Conservation (phyloP, 1,140 invertebrate species). For the Leptestheria dahalacensis region DNA sequence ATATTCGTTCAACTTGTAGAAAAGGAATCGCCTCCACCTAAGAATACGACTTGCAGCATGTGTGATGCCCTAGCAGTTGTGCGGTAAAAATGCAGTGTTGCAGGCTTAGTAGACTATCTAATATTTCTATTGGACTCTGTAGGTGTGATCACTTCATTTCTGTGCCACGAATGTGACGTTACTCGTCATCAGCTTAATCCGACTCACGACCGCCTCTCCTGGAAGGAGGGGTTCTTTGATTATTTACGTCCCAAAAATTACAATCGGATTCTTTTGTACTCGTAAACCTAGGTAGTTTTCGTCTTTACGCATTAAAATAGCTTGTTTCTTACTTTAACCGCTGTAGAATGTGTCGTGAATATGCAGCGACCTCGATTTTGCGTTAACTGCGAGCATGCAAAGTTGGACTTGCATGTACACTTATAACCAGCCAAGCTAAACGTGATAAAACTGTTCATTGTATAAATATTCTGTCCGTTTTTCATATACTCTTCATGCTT, state of each 20-base stretch:
- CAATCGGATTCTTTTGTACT: background rate
- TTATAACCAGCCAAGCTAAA: background rate
- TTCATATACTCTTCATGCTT: background rate
- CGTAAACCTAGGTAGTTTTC: too few relatives aligned
- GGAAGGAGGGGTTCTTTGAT: background rate
- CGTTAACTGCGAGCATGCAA: background rate
- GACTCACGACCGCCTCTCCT: background rate
- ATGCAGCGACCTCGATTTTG: background rate
- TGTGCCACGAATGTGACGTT: background rate
- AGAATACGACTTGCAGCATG: background rate
- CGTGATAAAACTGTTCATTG: too few relatives aligned
- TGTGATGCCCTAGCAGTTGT: background rate
- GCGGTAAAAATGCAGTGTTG: background rate
- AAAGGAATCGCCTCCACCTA: background rate
- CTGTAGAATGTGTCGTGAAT: background rate
- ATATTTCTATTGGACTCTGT: background rate
- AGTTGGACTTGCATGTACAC: background rate
- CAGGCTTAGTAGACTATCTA: background rate
- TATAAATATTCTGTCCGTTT: too few relatives aligned
- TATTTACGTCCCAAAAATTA: background rate
- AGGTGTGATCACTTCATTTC: background rate
- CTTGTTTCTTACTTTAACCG: background rate
- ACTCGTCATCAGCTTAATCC: background rate
- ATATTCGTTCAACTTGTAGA: background rate
- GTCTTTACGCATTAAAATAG: too few relatives aligned